phyloP scores from a whole-genome alignment of 2,113 vertebrate genomes.

The Macrotis lagotis region DNA sequence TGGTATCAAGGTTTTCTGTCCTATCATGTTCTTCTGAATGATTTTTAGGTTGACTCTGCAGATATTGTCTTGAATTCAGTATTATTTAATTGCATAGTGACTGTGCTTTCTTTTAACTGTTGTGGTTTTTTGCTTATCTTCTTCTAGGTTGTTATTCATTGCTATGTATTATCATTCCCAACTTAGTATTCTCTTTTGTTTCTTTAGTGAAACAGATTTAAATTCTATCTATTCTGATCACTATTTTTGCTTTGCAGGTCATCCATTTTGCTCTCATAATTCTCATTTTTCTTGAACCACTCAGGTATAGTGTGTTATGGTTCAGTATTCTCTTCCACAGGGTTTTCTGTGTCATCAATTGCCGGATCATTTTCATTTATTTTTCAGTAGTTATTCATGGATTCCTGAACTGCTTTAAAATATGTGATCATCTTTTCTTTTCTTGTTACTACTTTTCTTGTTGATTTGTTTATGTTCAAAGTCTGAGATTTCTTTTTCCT shows the following conservation, averaged over 20 bases:
- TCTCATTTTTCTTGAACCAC: not conserved
- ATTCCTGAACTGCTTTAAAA: not conserved
- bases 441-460: not conserved
- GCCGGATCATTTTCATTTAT: not conserved
- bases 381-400: not conserved
- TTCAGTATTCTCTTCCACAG: not conserved
- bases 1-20: not conserved
- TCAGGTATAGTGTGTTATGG: not conserved
- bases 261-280: not conserved
- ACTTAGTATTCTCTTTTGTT: not conserved
- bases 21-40: no score
- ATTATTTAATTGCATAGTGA: not conserved
- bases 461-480: not conserved
- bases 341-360: not conserved
- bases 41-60: not conserved
- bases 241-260: not conserved
- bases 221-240: not conserved
- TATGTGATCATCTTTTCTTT: not conserved
- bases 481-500: not conserved
- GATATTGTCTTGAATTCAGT: not conserved
- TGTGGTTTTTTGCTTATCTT: no score
- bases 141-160: no score
- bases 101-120: no score
- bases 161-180: no score
- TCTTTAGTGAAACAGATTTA: not conserved